These are phyloP conservation scores for Carlito syrichta DNA, from an alignment of 2,113 vertebrate species.

Conservation along the genomic window DNA sequence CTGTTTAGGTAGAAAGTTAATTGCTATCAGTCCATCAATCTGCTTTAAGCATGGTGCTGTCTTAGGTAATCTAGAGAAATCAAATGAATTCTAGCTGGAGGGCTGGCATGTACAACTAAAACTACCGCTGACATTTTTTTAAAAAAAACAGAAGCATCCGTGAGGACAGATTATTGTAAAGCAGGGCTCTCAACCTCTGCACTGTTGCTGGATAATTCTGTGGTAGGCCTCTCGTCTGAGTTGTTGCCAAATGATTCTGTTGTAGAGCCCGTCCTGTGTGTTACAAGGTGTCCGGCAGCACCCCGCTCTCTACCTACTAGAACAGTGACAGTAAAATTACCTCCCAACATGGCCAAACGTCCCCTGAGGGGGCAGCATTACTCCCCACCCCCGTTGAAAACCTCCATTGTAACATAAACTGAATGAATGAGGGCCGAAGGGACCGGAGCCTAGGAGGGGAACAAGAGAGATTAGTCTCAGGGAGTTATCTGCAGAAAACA, in stretches of 20 bases:
- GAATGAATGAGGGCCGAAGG: not conserved
- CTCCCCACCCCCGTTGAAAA: not conserved
- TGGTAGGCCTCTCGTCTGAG: too few species aligned
- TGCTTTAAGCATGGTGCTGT: not conserved
- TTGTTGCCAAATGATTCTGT: too few species aligned
- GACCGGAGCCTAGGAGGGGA: not conserved
- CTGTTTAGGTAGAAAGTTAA: constrained; percentile 6
- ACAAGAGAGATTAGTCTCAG: not conserved
- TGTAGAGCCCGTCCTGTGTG: not conserved
- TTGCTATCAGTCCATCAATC: not conserved
- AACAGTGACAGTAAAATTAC: not conserved
- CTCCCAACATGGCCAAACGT: not conserved
- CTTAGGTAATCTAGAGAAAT: not conserved
- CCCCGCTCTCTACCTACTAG: not conserved
- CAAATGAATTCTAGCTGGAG: not conserved
- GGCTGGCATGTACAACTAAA: not conserved
- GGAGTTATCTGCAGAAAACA: not conserved
- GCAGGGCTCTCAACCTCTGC: fast-evolving
- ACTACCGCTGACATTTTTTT: not conserved
- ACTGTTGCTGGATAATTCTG: not conserved
- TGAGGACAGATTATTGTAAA: not conserved
- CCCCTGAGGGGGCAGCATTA: not conserved
- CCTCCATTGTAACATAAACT: not conserved
- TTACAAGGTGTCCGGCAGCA: too few species aligned
- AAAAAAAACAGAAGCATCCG: not conserved